phyloP scores from a whole-genome alignment of 1,140 invertebrate species.

The Lethrus apterus region DNA sequence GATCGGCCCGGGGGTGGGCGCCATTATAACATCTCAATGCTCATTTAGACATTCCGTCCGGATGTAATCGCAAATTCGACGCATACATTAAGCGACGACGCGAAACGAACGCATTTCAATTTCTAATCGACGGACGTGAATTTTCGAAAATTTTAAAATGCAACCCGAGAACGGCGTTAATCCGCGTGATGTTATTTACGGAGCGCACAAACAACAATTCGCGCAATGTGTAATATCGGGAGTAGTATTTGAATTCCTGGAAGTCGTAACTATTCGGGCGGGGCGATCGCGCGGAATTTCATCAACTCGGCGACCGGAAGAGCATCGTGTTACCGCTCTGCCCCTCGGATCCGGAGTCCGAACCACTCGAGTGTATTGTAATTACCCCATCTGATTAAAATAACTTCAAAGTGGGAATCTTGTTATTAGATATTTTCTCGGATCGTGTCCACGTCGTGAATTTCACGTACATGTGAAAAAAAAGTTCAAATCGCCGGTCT shows the following conservation, averaged over 20 bases:
- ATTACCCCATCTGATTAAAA: slow-evolving; percentile 40
- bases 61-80: too few relatives aligned
- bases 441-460: too few relatives aligned
- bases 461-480: too few relatives aligned
- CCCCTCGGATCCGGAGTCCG: slow-evolving; percentile 11
- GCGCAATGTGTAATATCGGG: slow-evolving; percentile 39
- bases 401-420: slow-evolving; percentile 40
- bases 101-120: slow-evolving; percentile 3
- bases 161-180: too few relatives aligned
- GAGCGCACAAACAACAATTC: too few relatives aligned
- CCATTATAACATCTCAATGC: slow-evolving; percentile 43
- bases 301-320: slow-evolving; percentile 40
- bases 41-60: slow-evolving; percentile 38
- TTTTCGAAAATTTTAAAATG: too few relatives aligned
- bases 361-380: slow-evolving; percentile 37
- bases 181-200: too few relatives aligned
- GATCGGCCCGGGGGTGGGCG: slow-evolving; percentile 35
- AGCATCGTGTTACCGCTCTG: slow-evolving; percentile 25
- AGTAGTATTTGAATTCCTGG: slow-evolving; percentile 40
- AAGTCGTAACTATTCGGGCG: slow-evolving; percentile 41
- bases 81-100: slow-evolving; percentile 8
- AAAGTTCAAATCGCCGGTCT: too few relatives aligned
- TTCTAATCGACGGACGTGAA: too few relatives aligned
- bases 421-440: slow-evolving; percentile 38
- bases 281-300: slow-evolving; percentile 39